These are phyloP conservation scores for Dioctria rufipes DNA, from an alignment of 2,888 invertebrate genomes.

Conservation along the genomic window DNA sequence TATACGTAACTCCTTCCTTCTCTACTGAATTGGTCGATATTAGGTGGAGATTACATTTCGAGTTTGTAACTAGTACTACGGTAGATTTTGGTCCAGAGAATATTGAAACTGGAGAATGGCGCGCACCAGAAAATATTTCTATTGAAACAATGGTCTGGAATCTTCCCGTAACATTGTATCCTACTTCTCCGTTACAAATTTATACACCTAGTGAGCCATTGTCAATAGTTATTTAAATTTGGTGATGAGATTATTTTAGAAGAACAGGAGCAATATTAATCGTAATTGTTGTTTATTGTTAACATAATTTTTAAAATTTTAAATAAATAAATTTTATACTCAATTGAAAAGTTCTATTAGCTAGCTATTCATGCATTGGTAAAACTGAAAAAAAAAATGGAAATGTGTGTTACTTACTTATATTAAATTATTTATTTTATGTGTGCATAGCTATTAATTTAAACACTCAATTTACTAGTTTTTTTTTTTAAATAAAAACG, in stretches of 20 bases:
- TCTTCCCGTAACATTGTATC: slow-evolving; percentile 93
- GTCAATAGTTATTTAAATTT: slow-evolving; percentile 32
- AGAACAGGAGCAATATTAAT: slow-evolving; percentile 29
- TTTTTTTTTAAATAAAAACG: too few relatives aligned
- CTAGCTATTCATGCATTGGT: too few relatives aligned
- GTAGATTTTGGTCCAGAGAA: slow-evolving; percentile 74
- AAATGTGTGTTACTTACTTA: too few relatives aligned
- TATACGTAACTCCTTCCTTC: slow-evolving; percentile 97
- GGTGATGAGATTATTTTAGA: slow-evolving; percentile 29
- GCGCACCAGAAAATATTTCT: slow-evolving; percentile 87
- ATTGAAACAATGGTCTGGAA: slow-evolving; percentile 99
- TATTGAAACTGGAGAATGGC: slow-evolving; percentile 75
- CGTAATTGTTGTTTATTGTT: slow-evolving; percentile 45
- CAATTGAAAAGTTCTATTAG: not conserved
- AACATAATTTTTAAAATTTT: slow-evolving; percentile 26
- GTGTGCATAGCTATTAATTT: too few relatives aligned
- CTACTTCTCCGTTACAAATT: slow-evolving; percentile 88
- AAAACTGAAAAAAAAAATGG: too few relatives aligned
- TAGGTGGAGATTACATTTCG: slow-evolving; percentile 96
- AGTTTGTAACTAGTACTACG: slow-evolving; percentile 90
- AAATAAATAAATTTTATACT: slow-evolving; percentile 40
- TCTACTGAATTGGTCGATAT: slow-evolving; percentile 90
- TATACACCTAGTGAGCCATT: slow-evolving; percentile 62
- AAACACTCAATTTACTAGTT: too few relatives aligned
- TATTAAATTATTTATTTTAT: too few relatives aligned